A percentile compares a stretch with the other conserved stretches of the same genome.
Evolutionary conservation across 2,797 vertebrate species (phyloP).

Genomic region (Propithecus deckenii): DNA sequence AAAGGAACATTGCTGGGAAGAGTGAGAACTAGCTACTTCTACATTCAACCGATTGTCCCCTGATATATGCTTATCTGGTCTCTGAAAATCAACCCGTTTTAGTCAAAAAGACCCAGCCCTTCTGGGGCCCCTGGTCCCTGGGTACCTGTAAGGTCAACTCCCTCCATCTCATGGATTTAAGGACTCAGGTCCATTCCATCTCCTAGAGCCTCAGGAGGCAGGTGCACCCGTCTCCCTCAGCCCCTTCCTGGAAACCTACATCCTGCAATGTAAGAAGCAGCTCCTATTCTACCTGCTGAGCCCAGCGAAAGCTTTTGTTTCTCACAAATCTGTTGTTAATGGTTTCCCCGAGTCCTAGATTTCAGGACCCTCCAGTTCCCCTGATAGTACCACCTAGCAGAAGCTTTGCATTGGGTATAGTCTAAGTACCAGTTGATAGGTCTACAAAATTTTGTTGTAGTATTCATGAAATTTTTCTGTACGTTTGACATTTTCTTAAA

Average conservation of each 20-base stretch:
- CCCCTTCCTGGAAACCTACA: neutral
- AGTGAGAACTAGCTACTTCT: neutral
- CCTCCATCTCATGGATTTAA: neutral
- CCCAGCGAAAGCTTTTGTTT: neutral
- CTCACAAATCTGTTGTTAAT: neutral
- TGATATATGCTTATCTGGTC: no score
- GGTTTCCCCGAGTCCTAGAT: neutral
- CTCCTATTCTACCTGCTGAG: neutral
- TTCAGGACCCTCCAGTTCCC: neutral
- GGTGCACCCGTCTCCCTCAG: neutral
- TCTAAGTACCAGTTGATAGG: neutral
- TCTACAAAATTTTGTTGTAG: neutral
- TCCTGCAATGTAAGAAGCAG: neutral
- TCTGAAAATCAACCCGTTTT: neutral
- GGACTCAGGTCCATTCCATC: neutral
- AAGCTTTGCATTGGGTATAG: neutral
- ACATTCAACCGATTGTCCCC: neutral
- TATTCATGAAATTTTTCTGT: neutral
- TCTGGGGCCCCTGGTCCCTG: neutral
- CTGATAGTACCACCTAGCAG: neutral
- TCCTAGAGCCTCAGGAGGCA: neutral
- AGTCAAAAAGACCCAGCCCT: neutral
- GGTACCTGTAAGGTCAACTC: neutral
- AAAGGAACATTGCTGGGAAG: no score
- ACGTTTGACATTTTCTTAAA: neutral